Percentiles rank a stretch among this genome's conserved stretches.
These are phyloP conservation scores for Lycia hirtaria DNA, from an alignment of 2,888 invertebrate genomes.

Conservation along the genomic window DNA sequence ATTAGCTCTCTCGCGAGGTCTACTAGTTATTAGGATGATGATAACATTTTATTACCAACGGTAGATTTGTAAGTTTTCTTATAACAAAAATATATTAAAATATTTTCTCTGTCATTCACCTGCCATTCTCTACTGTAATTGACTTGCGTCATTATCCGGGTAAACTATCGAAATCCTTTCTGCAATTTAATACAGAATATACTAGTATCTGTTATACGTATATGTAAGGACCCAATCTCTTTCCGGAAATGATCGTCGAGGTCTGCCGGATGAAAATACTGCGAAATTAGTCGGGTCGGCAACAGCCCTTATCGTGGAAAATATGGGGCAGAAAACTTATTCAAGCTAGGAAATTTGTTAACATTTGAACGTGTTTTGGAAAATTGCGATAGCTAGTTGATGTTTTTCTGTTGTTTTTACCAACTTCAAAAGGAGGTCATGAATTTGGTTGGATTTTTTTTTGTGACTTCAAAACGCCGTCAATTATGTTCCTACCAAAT, in stretches of 20 bases:
- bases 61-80: too few relatives aligned
- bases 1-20: too few relatives aligned
- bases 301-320: constrained; percentile 16
- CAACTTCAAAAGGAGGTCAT: too few relatives aligned
- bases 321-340: constrained; percentile 19
- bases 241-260: constrained; percentile 37
- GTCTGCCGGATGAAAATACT: constrained; percentile 36
- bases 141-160: background rate
- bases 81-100: background rate
- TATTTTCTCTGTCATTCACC: background rate
- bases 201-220: constrained; percentile 20
- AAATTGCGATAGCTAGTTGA: background rate
- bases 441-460: too few relatives aligned
- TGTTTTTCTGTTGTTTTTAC: too few relatives aligned
- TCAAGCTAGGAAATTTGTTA: background rate
- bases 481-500: too few relatives aligned
- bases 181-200: constrained; percentile 24
- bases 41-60: too few relatives aligned
- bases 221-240: constrained; percentile 40
- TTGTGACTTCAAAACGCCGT: too few relatives aligned
- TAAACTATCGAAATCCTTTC: constrained; percentile 22
- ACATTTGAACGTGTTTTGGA: background rate
- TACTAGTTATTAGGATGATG: too few relatives aligned
- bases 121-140: background rate
- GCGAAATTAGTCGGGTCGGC: constrained; percentile 35